A percentile compares a stretch with the other conserved stretches of the same genome.
Conservation (phyloP, 1,140 invertebrate genomes). For the Bombus polaris region DNA sequence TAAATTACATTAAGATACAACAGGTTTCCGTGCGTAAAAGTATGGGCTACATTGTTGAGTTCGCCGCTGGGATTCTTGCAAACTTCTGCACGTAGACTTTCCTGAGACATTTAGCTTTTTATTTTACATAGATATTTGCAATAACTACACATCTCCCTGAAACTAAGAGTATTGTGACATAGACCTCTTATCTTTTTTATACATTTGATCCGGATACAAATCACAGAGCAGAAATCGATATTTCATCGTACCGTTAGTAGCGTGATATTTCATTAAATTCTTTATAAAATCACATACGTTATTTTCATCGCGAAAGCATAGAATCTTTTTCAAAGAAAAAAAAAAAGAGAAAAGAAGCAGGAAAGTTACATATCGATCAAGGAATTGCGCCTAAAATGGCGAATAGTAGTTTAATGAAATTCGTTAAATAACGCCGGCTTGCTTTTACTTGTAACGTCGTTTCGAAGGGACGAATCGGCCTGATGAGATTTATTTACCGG, state of each 20-base stretch:
- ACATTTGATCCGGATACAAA: too few relatives aligned
- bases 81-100: background rate
- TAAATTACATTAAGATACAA: slow-evolving; percentile 43
- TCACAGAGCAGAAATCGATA: too few relatives aligned
- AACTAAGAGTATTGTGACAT: background rate
- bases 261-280: too few relatives aligned
- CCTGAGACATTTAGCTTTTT: background rate
- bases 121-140: background rate
- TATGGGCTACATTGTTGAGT: slow-evolving; percentile 7
- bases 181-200: too few relatives aligned
- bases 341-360: background rate
- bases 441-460: background rate
- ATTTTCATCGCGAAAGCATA: background rate
- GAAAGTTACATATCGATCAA: background rate
- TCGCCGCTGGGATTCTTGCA: slow-evolving; percentile 3
- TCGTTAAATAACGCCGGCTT: background rate
- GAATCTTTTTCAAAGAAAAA: background rate
- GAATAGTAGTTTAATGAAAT: slow-evolving; percentile 21
- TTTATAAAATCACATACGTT: background rate
- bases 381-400: background rate
- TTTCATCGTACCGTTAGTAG: too few relatives aligned
- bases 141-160: background rate
- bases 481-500: slow-evolving; percentile 41
- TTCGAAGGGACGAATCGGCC: background rate
- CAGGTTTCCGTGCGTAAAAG: slow-evolving; percentile 30